Conservation (phyloP, 53 echinoderm and acorn worm genomes). For the Echinometra lucunter region DNA sequence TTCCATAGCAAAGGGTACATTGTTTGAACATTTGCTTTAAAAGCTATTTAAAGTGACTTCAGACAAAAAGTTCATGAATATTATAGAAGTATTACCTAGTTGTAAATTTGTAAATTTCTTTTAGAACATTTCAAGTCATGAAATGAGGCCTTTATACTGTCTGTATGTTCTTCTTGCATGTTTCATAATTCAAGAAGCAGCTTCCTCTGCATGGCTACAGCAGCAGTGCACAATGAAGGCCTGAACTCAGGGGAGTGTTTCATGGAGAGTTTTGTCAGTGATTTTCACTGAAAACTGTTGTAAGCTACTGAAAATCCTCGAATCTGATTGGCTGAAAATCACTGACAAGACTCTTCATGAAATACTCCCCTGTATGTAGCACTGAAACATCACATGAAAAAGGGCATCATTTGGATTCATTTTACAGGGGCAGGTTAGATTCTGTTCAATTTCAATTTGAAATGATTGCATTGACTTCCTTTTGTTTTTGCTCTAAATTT, state of each 20-base stretch:
- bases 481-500: constrained; percentile 17
- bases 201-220: background rate
- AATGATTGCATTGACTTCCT: background rate
- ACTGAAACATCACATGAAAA: too few species aligned
- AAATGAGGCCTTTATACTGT: background rate
- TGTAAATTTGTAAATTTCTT: background rate
- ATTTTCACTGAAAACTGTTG: too few species aligned
- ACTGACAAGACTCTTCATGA: too few species aligned
- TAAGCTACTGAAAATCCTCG: too few species aligned
- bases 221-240: background rate
- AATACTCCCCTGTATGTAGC: too few species aligned
- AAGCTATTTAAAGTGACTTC: background rate
- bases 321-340: too few species aligned
- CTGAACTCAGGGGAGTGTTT: too few species aligned
- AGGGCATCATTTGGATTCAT: too few species aligned
- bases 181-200: background rate
- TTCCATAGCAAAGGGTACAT: background rate
- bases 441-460: background rate
- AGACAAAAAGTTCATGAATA: background rate
- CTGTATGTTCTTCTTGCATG: background rate
- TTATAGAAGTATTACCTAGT: background rate
- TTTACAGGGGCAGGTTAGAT: background rate
- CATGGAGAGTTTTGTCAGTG: too few species aligned
- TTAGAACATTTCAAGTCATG: background rate
- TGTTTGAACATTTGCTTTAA: too few species aligned